A percentile compares a stretch with the other conserved stretches of the same genome.
These are phyloP conservation scores for Sebastes nivosus DNA, from an alignment of 2,797 vertebrate species.

Conservation along the genomic window DNA sequence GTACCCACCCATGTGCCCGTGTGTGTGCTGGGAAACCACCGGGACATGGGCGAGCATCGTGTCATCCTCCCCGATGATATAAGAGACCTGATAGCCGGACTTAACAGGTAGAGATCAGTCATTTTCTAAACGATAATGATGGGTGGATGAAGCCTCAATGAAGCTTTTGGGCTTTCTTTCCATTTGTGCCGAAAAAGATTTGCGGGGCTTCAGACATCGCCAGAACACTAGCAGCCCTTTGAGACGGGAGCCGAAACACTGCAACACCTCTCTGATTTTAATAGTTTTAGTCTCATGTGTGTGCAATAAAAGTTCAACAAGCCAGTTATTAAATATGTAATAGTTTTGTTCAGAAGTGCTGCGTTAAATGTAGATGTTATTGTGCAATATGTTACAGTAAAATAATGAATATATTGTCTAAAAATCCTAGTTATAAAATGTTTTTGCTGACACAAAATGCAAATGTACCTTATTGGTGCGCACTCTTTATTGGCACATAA, in stretches of 20 bases:
- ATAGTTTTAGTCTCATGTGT: neutral
- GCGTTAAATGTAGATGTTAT: neutral
- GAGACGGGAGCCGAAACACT: neutral
- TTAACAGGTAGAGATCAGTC: conserved; percentile 86
- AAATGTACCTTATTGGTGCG: no score
- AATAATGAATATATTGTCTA: neutral
- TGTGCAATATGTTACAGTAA: neutral
- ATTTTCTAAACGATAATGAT: neutral
- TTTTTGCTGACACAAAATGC: neutral
- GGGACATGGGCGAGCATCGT: conserved; percentile 98
- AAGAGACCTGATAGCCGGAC: conserved; percentile 88
- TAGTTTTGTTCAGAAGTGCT: neutral
- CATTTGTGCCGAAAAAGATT: neutral
- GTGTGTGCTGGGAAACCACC: conserved; percentile 95
- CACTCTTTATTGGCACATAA: no score
- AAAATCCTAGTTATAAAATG: neutral
- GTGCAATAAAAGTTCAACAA: neutral
- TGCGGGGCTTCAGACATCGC: neutral
- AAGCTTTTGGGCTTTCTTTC: neutral
- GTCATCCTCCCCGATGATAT: conserved; percentile 94
- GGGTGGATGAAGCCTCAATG: neutral
- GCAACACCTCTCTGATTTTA: neutral
- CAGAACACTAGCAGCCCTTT: neutral
- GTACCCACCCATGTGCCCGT: conserved; percentile 96
- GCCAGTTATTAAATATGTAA: neutral